phyloP scores from a whole-genome alignment of 2,888 invertebrate genomes.

The Rhodophaea formosa region DNA sequence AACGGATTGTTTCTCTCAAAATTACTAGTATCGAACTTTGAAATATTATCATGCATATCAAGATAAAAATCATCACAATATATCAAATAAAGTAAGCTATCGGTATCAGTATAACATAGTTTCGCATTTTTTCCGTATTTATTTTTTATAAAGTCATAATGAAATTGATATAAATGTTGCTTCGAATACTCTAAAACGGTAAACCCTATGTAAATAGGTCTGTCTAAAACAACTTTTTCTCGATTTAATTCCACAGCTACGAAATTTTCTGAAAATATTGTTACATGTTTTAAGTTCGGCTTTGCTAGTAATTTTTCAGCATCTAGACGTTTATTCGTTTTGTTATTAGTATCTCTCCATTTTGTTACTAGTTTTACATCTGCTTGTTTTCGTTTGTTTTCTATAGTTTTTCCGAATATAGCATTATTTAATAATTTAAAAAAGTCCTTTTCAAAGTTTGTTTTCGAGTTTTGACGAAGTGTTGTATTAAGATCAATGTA shows the following conservation, averaged over 20 bases:
- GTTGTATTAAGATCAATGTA: constrained; percentile 29
- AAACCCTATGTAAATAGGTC: too few relatives aligned
- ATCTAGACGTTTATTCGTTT: constrained; percentile 13
- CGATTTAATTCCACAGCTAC: constrained; percentile 12
- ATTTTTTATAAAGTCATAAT: too few relatives aligned
- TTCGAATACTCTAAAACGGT: too few relatives aligned
- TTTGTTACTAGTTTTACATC: constrained; percentile 7
- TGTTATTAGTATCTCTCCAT: constrained; percentile 12
- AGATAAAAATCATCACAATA: constrained; percentile 22
- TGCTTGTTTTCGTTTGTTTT: constrained; percentile 18
- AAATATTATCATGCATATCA: constrained; percentile 21
- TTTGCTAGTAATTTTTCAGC: constrained; percentile 17
- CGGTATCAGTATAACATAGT: constrained; percentile 28
- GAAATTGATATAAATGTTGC: too few relatives aligned
- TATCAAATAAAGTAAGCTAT: constrained; percentile 23
- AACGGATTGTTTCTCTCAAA: constrained; percentile 17
- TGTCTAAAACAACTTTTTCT: too few relatives aligned
- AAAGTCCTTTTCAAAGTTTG: constrained; percentile 19
- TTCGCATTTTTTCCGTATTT: too few relatives aligned
- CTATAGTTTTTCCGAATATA: constrained; percentile 22
- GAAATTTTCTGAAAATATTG: constrained; percentile 10
- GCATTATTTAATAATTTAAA: constrained; percentile 20
- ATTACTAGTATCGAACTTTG: constrained; percentile 27
- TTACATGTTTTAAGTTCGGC: constrained; percentile 8
- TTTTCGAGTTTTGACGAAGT: too few relatives aligned